Percentiles rank a stretch among this genome's conserved stretches.
Evolutionary conservation across 2,888 invertebrate genomes (phyloP).

Genomic region (Troides helena): DNA sequence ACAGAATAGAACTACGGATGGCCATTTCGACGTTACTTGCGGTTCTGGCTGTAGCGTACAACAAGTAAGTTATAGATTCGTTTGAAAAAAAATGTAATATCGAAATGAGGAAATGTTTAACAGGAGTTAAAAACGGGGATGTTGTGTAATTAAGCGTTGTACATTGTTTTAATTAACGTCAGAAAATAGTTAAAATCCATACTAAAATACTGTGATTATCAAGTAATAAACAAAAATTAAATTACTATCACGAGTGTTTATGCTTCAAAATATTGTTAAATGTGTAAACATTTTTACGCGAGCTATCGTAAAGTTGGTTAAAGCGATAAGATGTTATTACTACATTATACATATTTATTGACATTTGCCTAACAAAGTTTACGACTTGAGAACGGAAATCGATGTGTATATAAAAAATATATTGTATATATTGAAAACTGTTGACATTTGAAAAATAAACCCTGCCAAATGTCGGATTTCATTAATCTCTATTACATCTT

Average conservation of each 20-base stretch:
- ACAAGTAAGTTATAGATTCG: conserved; percentile 77
- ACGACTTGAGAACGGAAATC: conserved; percentile 32
- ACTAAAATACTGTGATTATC: neutral
- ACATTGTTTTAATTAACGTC: neutral
- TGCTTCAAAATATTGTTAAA: conserved; percentile 5
- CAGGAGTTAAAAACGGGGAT: too few species aligned
- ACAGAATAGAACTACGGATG: conserved; percentile 86
- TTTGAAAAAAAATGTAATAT: neutral
- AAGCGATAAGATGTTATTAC: conserved; percentile 48
- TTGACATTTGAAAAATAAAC: neutral
- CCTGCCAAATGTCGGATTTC: neutral
- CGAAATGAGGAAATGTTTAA: neutral
- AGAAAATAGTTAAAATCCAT: neutral
- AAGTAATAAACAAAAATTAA: neutral
- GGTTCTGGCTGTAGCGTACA: conserved; percentile 85
- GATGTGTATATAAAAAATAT: neutral
- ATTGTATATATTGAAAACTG: neutral
- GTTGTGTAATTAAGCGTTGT: neutral
- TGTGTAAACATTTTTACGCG: conserved; percentile 14
- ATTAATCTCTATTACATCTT: neutral
- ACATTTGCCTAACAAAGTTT: conserved; percentile 46
- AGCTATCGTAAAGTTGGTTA: conserved; percentile 42
- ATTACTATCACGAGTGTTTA: conserved; percentile 5
- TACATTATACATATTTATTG: conserved; percentile 47
- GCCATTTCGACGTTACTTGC: conserved; percentile 85